Base-by-base conservation (phyloP, 2,888 invertebrate species). In the Pyralis farinalis region DNA sequence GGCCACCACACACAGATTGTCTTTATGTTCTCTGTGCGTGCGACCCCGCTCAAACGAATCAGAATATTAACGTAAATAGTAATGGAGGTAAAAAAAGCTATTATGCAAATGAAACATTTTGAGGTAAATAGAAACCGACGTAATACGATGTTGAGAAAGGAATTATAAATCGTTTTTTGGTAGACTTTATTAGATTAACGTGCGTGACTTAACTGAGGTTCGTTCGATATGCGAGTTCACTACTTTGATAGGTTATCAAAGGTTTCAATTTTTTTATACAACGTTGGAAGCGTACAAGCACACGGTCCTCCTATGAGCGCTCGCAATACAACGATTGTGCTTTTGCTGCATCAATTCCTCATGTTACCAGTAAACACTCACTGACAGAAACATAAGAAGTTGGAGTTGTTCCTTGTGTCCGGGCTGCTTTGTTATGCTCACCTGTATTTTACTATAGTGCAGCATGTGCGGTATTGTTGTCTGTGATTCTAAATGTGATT, bases 101-200 rank as follows among this genome's bases (percentile, higher is more conserved):
- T 88, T 88, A 88, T 88, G 88, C 85, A 86, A 88, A 88, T 88
- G 78, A 84, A 87, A 83, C 81, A 81, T 84, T 85, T 86, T 80
- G 81, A 80, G 80, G 84, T 84, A 88, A 86, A 88, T 87, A 83
- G 73, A 74, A 80, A 79, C 72, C 80, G 85, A 82, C 79, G 77
- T 86, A 78, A 82, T 74, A 63, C 69, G 76, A 76, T 78, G 78
- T 71, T 71, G 71, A 74, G 73, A 76, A 78, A 71, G 65, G 71
- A 74, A 76, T 74, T 80, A 85, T 84, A 77, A 83, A 85, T 80
- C 73, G 79, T 76, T 83, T 72, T 71, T 71, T 68, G 60, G 62
- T 66, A 53, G 58, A 58, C 43, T 64, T 72, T 71, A 75, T 78
- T 68, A 73, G 72, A 79, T 78, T 72, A 70, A 67, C 67, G 57